Conservation (phyloP, 2,113 vertebrate genomes). For the Zosterops japonicus region DNA sequence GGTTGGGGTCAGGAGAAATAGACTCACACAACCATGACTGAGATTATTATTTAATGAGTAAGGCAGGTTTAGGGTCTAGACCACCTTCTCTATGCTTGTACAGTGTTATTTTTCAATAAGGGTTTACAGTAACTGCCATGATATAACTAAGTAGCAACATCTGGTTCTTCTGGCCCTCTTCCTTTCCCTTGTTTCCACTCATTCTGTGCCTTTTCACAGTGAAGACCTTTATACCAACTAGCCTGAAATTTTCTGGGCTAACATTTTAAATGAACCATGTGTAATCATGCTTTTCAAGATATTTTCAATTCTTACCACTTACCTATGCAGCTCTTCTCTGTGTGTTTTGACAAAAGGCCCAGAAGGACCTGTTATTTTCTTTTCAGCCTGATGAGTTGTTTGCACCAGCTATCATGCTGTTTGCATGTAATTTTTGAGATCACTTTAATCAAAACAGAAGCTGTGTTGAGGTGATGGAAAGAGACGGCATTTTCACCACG, state of each 20-base stretch:
- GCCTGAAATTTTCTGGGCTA: background rate
- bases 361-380: background rate
- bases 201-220: background rate
- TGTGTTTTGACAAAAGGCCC: background rate
- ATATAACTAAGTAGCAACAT: background rate
- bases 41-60: background rate
- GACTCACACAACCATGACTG: background rate
- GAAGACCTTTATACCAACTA: background rate
- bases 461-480: background rate
- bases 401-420: background rate
- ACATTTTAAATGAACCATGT: background rate
- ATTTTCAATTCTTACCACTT: background rate
- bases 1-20: background rate
- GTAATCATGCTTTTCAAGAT: background rate
- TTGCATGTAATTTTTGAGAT: background rate
- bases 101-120: background rate
- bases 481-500: rapidly evolving
- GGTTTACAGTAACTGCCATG: rapidly evolving
- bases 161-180: background rate
- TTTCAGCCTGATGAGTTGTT: background rate
- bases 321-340: background rate
- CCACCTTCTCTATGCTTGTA: background rate
- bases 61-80: background rate
- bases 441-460: background rate
- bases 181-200: background rate